These are phyloP conservation scores for Helarctos malayanus DNA, from an alignment of 2,797 vertebrate species.

Conservation along the genomic window DNA sequence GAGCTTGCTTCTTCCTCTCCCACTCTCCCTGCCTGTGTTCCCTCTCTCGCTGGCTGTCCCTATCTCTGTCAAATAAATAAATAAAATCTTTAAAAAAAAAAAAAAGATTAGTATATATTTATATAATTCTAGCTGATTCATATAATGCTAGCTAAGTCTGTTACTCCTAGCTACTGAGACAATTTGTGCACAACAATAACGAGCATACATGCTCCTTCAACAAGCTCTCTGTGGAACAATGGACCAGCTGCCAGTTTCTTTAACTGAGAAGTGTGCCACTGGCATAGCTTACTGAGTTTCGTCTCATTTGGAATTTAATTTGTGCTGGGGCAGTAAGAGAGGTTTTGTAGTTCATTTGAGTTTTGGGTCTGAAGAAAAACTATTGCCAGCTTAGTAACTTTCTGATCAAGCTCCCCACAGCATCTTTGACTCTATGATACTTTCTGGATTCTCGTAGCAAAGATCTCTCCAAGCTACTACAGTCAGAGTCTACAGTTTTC, in stretches of 20 bases:
- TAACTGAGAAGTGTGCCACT: background rate
- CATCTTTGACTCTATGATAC: background rate
- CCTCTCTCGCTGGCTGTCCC: no score
- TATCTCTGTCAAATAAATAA: no score
- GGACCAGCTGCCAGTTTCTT: background rate
- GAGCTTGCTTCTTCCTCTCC: no score
- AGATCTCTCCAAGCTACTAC: background rate
- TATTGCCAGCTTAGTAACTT: background rate
- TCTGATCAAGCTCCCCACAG: background rate
- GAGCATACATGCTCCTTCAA: accelerated
- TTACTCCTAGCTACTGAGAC: background rate
- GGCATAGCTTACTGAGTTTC: background rate
- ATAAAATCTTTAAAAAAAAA: background rate
- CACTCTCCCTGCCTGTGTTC: no score
- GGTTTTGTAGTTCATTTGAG: background rate
- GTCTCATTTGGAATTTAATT: background rate
- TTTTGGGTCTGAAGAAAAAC: background rate
- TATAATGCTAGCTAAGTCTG: background rate
- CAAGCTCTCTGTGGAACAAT: background rate
- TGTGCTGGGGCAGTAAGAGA: background rate
- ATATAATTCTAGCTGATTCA: background rate
- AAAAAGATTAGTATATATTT: background rate
- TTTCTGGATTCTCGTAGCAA: background rate
- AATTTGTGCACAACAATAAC: accelerated
- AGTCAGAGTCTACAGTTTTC: accelerated